These are phyloP conservation scores for Craterocephalus amniculus DNA, from an alignment of 2,797 vertebrate genomes.

Conservation along the genomic window DNA sequence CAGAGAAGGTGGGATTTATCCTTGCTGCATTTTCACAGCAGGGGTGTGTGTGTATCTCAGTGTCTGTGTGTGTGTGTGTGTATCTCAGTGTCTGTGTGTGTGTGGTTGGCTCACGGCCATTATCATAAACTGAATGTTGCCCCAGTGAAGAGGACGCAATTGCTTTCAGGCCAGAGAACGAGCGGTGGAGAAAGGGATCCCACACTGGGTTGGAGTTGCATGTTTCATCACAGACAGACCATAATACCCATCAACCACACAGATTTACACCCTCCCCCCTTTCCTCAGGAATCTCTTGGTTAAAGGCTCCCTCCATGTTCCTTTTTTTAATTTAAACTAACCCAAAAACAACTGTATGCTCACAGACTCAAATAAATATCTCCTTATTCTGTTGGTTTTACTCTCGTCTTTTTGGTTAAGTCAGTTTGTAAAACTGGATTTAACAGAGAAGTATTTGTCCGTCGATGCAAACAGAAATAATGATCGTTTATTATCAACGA, in stretches of 20 bases:
- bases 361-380: too few species aligned
- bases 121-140: conserved; percentile 4
- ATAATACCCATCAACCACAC: not conserved
- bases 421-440: not conserved
- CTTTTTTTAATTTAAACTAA: not conserved
- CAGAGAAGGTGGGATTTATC: conserved; percentile 10
- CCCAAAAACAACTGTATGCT: not conserved
- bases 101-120: conserved; percentile 2
- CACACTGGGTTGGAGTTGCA: not conserved
- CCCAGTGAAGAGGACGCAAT: conserved; percentile 2
- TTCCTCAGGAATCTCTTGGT: not conserved
- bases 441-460: not conserved
- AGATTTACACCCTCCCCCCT: not conserved
- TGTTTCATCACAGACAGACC: not conserved
- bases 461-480: not conserved
- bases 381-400: too few species aligned
- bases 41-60: not conserved
- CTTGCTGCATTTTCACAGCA: not conserved
- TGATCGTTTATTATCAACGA: not conserved
- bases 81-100: not conserved
- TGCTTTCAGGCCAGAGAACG: not conserved
- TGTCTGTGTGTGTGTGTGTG: conserved; percentile 2
- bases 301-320: not conserved
- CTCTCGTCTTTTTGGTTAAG: too few species aligned
- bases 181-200: not conserved